Percentiles rank a stretch among this genome's conserved stretches.
Evolutionary conservation across 2,888 invertebrate genomes (phyloP).

Genomic region (Spicauda simplicius): DNA sequence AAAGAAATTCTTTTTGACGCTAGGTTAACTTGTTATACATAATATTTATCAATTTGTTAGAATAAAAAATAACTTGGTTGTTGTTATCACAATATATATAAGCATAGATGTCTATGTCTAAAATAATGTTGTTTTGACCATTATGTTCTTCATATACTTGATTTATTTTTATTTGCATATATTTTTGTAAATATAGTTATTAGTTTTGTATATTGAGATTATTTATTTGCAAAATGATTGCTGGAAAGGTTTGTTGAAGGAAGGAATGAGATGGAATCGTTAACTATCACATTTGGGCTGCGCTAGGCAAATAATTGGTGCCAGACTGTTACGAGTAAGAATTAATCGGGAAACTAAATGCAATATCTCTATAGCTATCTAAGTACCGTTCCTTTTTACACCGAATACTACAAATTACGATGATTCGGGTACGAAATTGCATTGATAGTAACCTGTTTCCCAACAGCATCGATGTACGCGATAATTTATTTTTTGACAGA

Average conservation of each 20-base stretch:
- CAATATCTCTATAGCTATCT: too few species aligned
- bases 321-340: too few species aligned
- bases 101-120: neutral
- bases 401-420: too few species aligned
- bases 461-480: too few species aligned
- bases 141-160: slow-evolving; percentile 10
- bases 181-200: slow-evolving; percentile 39
- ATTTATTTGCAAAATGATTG: slow-evolving; percentile 34
- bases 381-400: too few species aligned
- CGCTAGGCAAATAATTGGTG: neutral
- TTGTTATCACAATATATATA: neutral
- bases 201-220: slow-evolving; percentile 37
- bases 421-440: too few species aligned
- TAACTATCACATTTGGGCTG: neutral
- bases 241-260: neutral
- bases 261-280: neutral
- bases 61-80: neutral
- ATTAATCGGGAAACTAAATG: too few species aligned
- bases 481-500: too few species aligned
- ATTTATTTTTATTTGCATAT: slow-evolving; percentile 18
- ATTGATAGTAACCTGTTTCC: too few species aligned
- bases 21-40: neutral
- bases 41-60: neutral
- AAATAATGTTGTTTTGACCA: neutral
- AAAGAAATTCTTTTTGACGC: neutral